Base-by-base conservation (phyloP, 2,113 vertebrate species). In the Myrmecophaga tridactyla region DNA sequence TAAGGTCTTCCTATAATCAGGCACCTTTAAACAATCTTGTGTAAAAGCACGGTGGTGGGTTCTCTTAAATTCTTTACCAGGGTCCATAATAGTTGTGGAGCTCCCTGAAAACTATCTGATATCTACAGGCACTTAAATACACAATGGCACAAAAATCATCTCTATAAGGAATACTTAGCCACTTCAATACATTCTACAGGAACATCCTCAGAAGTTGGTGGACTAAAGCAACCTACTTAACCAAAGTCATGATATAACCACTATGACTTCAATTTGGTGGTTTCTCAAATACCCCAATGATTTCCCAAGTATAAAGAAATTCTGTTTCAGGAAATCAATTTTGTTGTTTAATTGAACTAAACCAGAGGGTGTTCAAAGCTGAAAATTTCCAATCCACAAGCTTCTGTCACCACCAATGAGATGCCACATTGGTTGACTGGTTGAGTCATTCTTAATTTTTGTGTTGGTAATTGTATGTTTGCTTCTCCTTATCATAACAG, bases 91-190 rank as follows among this genome's bases (percentile, higher is more conserved):
- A 89, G 63, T 20, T n/a, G 41, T 7, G 4, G n/a, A 72, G 27
- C 56, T 56, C 73, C n/a, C 41, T 95, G 80, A 96, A 65, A 93
- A 81, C 58, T 60, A 62, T 43, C 76, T 53, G 82, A 36, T 4
- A 78, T 14, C 43, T 31, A 46, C 0, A 78, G 48, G 18, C 9
- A 56, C 29, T 92, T 39, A 78, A 69, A 89, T 20, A 90, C 0
- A 41, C 0, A 48, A 41, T 12, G 27, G 51, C 81, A 75, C 1
- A 76, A 67, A 41, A 23, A 12, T 18, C 27, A 34, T 12, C 76
- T 58, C 31, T 89, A 0, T 25, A 12, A 83, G 78, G n/a, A 53
- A 88, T 53, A 60, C 25, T 5, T 10, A 29, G 75, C 23, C 75
- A 84, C 36, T 60, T 83, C 21, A 81, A 23, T 7, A 84, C n/a